Base-by-base conservation (phyloP, 2,888 invertebrate species). In the Uropetala carovei region DNA sequence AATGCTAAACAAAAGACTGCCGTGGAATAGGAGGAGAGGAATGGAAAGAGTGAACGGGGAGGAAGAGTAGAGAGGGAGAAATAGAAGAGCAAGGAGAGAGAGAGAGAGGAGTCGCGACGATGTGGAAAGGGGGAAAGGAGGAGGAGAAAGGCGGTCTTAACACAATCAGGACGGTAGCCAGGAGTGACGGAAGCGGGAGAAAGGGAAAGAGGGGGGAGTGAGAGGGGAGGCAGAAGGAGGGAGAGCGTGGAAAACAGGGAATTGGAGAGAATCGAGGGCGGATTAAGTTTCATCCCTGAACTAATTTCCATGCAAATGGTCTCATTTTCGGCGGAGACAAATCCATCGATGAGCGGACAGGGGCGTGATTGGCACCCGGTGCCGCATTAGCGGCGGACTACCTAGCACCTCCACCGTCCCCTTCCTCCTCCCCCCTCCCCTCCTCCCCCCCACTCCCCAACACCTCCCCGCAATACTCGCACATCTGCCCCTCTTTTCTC, bases 281-380 rank as follows among this genome's bases (percentile, higher is more conserved):
- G 89, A 89, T 89, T 89, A 89, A 89, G 89, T 89, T 89, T 89
- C 89, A 89, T 89, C 89, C 89, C 89, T 89, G 89, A 89, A 89
- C 89, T 89, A 89, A 89, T 89, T 89, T 89, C 89, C 89, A 89
- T 89, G 89, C 89, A 89, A 89, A 89, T 89, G 89, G 89, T 89
- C 89, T 89, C 89, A 89, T 89, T 89, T 89, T 89, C 89, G 89
- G 64, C 56, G 64, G 89, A 89, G 89, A 89, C 89, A 89, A 89
- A 89, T 89, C 89, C 89, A 89, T 89, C 89, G 89, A 89, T 89
- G 89, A 30, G 89, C 60, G 86, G 86, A 86, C 86, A 89, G 89
- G 64, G 43, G 59, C 89, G 89, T 89, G 89, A 89, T 89, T 89
- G 89, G 64, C 89, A 89, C 89, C 89, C 89, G 60, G 60, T 68